Evolutionary conservation across 2,797 vertebrate species (phyloP).

Genomic region (Phaenicophaeus curvirostris): DNA sequence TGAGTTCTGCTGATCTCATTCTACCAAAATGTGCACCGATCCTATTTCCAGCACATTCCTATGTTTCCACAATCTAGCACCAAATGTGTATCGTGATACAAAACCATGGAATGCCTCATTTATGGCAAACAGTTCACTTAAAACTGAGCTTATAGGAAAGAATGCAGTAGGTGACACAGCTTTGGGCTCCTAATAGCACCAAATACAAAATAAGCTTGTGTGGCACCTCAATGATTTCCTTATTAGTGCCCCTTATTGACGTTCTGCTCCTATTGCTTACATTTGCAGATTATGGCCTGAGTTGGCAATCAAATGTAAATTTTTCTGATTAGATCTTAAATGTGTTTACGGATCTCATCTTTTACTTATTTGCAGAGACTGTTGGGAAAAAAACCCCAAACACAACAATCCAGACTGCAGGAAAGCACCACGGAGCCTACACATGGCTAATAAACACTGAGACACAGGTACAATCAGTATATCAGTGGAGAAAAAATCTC

Average conservation of each 20-base stretch:
- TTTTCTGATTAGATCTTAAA: background rate
- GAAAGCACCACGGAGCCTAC: background rate
- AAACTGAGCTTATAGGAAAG: background rate
- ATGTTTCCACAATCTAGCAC: background rate
- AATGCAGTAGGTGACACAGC: background rate
- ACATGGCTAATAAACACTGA: background rate
- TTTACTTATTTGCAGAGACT: background rate
- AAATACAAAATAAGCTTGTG: background rate
- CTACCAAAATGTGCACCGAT: background rate
- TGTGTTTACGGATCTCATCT: background rate
- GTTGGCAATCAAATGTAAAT: accelerated
- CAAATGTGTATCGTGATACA: background rate
- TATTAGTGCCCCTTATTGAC: background rate
- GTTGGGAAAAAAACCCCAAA: background rate
- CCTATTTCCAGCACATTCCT: background rate
- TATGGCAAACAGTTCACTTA: background rate
- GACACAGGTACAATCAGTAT: background rate
- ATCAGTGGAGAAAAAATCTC: background rate
- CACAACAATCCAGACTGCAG: background rate
- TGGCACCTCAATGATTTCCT: background rate
- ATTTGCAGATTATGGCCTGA: accelerated
- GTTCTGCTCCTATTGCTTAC: background rate
- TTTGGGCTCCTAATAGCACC: background rate
- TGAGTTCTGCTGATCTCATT: background rate
- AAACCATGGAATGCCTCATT: background rate